phyloP scores from a whole-genome alignment of 92 coral and sea anemone genomes.

The Umimayanthus kanabou region DNA sequence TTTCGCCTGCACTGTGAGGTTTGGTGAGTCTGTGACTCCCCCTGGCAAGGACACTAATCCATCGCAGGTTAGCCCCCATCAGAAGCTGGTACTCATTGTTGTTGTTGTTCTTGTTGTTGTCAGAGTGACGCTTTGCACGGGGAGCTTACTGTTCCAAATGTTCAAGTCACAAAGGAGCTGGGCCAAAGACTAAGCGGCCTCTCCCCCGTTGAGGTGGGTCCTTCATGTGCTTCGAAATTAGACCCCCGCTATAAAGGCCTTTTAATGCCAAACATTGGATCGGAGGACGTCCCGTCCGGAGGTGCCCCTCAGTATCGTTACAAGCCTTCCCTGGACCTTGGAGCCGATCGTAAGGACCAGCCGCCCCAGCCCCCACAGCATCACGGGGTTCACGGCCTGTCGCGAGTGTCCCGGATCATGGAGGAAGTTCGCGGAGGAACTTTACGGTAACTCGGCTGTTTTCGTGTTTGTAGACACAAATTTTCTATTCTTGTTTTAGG shows the following conservation, averaged over 20 bases:
- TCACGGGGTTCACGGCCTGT: conserved; percentile 33
- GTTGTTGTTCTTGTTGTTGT: not conserved
- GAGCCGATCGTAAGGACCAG: conserved; percentile 10
- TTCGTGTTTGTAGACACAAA: not conserved
- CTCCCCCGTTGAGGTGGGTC: conserved; percentile 22
- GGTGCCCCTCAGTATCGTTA: conserved; percentile 22
- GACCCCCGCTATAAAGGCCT: conserved; percentile 28
- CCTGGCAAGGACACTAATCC: too few species aligned
- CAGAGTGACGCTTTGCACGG: conserved; percentile 11
- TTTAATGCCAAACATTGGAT: conserved; percentile 10
- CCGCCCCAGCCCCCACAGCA: conserved; percentile 39
- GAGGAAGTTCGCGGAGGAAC: conserved; percentile 46
- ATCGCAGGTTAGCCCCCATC: too few species aligned
- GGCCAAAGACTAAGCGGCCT: conserved; percentile 40
- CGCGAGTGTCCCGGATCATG: conserved; percentile 44
- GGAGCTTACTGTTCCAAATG: conserved; percentile 19
- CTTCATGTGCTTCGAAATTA: conserved; percentile 14
- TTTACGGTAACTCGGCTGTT: conserved; percentile 21
- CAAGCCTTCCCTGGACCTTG: conserved; percentile 7
- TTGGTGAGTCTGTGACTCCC: too few species aligned
- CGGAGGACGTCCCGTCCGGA: conserved; percentile 31
- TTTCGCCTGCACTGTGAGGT: too few species aligned
- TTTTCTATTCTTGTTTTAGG: not conserved
- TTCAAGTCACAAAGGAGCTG: conserved; percentile 34
- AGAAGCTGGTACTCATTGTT: not conserved